Percentiles rank a stretch among this genome's conserved stretches.
Evolutionary conservation across 2,888 invertebrate species (phyloP).

Genomic region (Cephus nigrinus): DNA sequence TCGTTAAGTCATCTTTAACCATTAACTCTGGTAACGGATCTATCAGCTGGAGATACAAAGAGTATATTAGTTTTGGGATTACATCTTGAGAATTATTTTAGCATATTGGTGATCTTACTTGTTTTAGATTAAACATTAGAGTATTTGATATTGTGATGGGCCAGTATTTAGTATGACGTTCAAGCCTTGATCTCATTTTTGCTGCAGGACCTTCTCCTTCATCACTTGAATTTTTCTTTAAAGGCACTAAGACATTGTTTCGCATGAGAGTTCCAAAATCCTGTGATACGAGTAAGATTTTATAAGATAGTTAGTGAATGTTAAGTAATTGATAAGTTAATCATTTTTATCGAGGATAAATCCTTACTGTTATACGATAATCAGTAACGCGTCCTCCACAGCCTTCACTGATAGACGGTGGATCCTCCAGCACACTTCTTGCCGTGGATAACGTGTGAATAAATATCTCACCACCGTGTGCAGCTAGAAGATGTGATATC

Average conservation of each 20-base stretch:
- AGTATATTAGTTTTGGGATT: not conserved
- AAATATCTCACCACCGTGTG: constrained; percentile 96
- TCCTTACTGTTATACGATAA: constrained; percentile 76
- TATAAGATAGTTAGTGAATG: not conserved
- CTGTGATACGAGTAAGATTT: constrained; percentile 53
- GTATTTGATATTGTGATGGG: constrained; percentile 91
- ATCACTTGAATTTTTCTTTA: constrained; percentile 66
- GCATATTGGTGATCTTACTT: constrained; percentile 66
- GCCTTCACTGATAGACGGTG: constrained; percentile 95
- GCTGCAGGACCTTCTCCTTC: constrained; percentile 70
- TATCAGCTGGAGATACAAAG: constrained; percentile 72
- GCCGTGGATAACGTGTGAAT: constrained; percentile 90
- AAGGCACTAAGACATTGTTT: constrained; percentile 82
- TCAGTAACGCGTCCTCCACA: constrained; percentile 94
- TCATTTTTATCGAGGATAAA: not conserved
- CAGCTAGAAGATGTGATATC: constrained; percentile 91
- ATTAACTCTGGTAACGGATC: constrained; percentile 85
- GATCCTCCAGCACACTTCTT: constrained; percentile 90
- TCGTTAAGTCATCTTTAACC: constrained; percentile 83
- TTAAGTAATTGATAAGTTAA: not conserved
- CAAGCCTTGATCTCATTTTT: constrained; percentile 77
- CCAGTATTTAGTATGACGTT: constrained; percentile 86
- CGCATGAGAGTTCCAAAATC: constrained; percentile 93
- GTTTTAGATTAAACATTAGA: constrained; percentile 85
- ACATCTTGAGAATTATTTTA: not conserved